Evolutionary conservation across 1,140 invertebrate genomes (phyloP), one percentile per base, ranked within the genome.

Genomic region (Trissolcus basalis): DNA sequence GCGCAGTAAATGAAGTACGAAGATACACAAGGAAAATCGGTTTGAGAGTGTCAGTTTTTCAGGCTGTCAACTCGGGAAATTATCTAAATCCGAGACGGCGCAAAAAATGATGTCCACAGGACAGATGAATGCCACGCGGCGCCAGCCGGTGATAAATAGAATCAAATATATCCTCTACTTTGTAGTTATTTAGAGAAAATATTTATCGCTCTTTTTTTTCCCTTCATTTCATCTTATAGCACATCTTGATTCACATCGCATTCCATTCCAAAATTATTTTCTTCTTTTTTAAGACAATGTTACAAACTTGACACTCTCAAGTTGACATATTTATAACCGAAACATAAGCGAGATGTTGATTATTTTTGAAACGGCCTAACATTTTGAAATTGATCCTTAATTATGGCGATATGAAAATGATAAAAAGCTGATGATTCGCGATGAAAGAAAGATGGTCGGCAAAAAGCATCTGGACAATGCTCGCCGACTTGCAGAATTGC

Each of bases 121-220:
- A 60, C 58, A 70, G 63, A 68, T 65, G 59, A 64, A 39, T 44
- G 50, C 27, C 53, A 35, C 51, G 15, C 73, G 80, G 78, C 79
- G 80, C 72, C 80, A 78, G 71, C 68, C 50, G 50, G 56, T 78
- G 74, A 82, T 76, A 85, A 85, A 84, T 86, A 85, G 80, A 86
- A 82, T 80, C 65, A 59, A 80, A 73, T 76, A 77, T 70, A 77
- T 53, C 43, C 43, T 47, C 15, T n/a, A 44, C 55, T n/a, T 19
- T 14, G 12, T 12, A 14, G 13, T 44, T 44, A 44, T 44, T 44
- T 44, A 12, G 43, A 44, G 43, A n/a, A 14, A 39, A 39, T 36
- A 39, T 15, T 53, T 41, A 9, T 53, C 50, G 13, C 50, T 27
- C 39, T 33, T 33, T 27, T 7, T 19, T 33, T 14, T 36, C 12